Evolutionary conservation across 2,113 vertebrate genomes (phyloP), one percentile per base, ranked within the genome.

Genomic region (Ophthalmolycus amberensis): DNA sequence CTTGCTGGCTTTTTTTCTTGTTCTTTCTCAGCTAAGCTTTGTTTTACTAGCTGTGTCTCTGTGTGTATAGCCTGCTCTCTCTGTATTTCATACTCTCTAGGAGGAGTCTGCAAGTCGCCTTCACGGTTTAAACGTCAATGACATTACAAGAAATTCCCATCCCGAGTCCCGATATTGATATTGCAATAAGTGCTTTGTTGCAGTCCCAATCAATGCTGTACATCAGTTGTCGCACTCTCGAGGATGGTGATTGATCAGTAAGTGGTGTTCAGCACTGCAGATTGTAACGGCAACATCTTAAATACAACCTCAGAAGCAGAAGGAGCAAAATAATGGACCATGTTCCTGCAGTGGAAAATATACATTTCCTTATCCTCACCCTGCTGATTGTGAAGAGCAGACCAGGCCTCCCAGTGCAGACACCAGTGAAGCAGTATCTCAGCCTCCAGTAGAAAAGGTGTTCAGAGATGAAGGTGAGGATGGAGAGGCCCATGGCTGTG

Each of bases 361-460:
- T 7, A 12, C 1, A 6, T 71, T 48, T 69, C 25, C 18, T 62
- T 8, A 40, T 63, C 27, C 91, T 96, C 84, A 99, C 98, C 96
- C 98, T 97, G 95, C 98, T 99, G 94, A 99, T 97, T 27, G 97
- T 98, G 92, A 99, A 99, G 75, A 99, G 95, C 81, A 99, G 66
- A 37, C 98, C 98, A 0, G 98, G 97, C 67, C 94, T 95, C 37
- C 97, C 98, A 0, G 96, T 95, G 93, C 98, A 99, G 72, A 99
- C 94, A 9, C 98, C 98, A 0, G 97, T 99, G 95, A 99, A 99
- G 89, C 98, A 99, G 95, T 97, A 99, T 58, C 98, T 94, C 64
- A 99, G 95, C 85, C 97, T 97, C 98, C 98, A 99, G 95, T 99
- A 99, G 93, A 99, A 99, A 81, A 99, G 94, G 75, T 99, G 98